Evolutionary conservation across 2,113 vertebrate species (phyloP), one percentile per base, ranked within the genome.

Genomic region (Centrocercus urophasianus): DNA sequence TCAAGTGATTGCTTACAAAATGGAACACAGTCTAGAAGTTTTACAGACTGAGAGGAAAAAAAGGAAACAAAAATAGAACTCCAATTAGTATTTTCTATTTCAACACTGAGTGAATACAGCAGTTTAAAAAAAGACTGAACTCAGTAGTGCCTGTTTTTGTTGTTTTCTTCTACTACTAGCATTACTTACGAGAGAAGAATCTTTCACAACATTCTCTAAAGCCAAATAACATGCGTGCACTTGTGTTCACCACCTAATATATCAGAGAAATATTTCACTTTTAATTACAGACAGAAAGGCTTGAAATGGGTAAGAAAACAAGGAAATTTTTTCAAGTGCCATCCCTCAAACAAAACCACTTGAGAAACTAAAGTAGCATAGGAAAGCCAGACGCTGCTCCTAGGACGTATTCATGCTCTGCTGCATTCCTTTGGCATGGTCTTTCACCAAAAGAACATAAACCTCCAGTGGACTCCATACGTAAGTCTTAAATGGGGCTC

Each of bases 251-350:
- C 5, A 1, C 42, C 56, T 65, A 48, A 42, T 54, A 82, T 81
- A 60, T 42, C 42, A 72, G 28, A 78, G 13, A 86, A 27, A 72
- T 5, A 69, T 86, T 78, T 88, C 57, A 50, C 56, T 78, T 73
- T n/a, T 74, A 71, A 82, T 82, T 91, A 85, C 48, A 79, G 52
- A 73, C 82, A 71, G 43, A 86, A 81, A 78, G 16, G 65, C 18
- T 74, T 10, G 70, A 83, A 95, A 22, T 84, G 56, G 15, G 32
- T 50, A 84, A 72, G 66, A 93, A 95, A 89, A 27, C 66, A 71
- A 89, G 28, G 25, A 85, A 89, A 25, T 5, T 75, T 84, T 79
- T 50, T 21, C 61, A 93, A 83, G 81, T 30, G 40, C 18, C 63
- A 85, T 57, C 67, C 54, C 52, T 72, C 45, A 90, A 81, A 34